These are phyloP conservation scores for Vimba vimba DNA, from an alignment of 2,113 vertebrate genomes.

Conservation along the genomic window DNA sequence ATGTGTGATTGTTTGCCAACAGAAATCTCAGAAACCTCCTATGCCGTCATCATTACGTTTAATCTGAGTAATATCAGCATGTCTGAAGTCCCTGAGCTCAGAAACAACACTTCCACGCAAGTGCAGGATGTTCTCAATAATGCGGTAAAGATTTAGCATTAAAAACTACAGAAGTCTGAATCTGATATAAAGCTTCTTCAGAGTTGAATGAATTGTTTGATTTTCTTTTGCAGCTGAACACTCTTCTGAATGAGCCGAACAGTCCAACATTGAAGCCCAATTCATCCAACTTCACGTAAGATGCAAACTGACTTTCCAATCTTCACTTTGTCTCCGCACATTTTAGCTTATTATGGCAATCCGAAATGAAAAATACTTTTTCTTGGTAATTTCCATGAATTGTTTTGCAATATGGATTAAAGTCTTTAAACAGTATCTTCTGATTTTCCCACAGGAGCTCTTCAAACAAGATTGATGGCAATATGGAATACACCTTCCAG, in stretches of 20 bases:
- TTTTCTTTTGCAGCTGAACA: conserved; percentile 28
- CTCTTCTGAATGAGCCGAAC: background rate
- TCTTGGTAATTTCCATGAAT: too few species aligned
- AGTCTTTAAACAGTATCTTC: too few species aligned
- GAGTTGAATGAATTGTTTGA: background rate
- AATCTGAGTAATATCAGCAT: conserved; percentile 13
- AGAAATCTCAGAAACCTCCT: conserved; percentile 25
- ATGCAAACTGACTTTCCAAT: background rate
- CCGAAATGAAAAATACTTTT: too few species aligned
- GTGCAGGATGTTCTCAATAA: conserved; percentile 17
- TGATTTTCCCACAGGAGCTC: too few species aligned
- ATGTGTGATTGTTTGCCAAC: background rate
- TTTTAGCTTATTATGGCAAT: too few species aligned
- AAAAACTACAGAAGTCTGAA: too few species aligned
- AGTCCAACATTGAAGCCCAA: background rate
- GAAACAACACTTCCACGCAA: background rate
- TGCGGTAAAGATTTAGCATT: background rate
- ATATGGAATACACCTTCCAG: too few species aligned
- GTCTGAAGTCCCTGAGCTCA: background rate
- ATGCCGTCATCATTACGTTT: background rate
- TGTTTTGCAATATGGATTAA: too few species aligned
- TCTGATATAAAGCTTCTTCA: background rate
- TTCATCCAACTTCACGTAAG: conserved; percentile 19
- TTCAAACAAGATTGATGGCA: too few species aligned
- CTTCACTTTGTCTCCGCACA: background rate